Conservation (phyloP, 2,888 invertebrate genomes). For the Tipula vernalis region DNA sequence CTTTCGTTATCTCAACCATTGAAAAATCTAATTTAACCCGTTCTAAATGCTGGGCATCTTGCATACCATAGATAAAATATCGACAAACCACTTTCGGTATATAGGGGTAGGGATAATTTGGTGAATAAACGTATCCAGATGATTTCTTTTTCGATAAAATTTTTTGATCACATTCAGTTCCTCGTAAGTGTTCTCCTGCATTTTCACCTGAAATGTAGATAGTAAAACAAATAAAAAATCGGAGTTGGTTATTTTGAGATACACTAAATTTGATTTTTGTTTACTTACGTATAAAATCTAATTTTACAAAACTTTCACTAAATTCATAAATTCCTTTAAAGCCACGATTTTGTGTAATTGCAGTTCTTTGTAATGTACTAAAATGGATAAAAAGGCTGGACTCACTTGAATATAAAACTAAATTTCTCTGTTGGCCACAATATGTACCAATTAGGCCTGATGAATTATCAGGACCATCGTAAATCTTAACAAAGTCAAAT, state of each 20-base stretch:
- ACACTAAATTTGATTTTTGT: background rate
- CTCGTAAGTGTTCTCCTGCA: constrained; percentile 89
- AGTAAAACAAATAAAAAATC: background rate
- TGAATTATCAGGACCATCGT: constrained; percentile 83
- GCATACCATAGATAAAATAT: constrained; percentile 97
- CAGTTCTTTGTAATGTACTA: constrained; percentile 79
- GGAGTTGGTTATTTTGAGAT: background rate
- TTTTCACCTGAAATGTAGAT: constrained; percentile 71
- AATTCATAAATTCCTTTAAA: constrained; percentile 98
- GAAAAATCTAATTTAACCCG: constrained; percentile 81
- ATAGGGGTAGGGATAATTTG: constrained; percentile 92
- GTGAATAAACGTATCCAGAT: constrained; percentile 85
- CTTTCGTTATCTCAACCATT: constrained; percentile 82
- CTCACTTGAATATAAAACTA: constrained; percentile 90
- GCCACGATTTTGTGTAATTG: constrained; percentile 92
- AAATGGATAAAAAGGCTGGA: constrained; percentile 84
- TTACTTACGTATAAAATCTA: constrained; percentile 58
- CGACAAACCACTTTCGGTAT: constrained; percentile 91
- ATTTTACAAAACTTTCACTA: constrained; percentile 94
- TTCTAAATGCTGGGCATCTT: constrained; percentile 92
- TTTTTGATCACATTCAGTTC: constrained; percentile 97
- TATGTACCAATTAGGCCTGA: constrained; percentile 90
- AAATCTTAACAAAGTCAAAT: constrained; percentile 94
- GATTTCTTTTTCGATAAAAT: constrained; percentile 90
- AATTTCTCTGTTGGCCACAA: constrained; percentile 93